Evolutionary conservation across 1,140 invertebrate genomes (phyloP).

Genomic region (Drosophila persimilis): DNA sequence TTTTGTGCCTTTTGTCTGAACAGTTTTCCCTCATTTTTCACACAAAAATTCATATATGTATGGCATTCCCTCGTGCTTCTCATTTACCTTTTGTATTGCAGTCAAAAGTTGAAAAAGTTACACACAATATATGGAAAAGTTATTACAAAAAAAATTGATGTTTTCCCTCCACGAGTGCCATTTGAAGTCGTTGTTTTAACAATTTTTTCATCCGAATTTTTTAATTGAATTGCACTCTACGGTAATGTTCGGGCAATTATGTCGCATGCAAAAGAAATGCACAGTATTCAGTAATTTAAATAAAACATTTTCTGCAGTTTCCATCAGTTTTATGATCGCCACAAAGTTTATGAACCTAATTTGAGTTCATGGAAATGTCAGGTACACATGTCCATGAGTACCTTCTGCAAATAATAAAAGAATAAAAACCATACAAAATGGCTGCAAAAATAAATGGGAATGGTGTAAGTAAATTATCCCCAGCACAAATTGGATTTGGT

Average conservation of each 20-base stretch:
- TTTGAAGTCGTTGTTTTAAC: conserved; percentile 43
- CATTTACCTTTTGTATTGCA: conserved; percentile 10
- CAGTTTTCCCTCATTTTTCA: conserved; percentile 37
- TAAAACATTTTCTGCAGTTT: conserved; percentile 40
- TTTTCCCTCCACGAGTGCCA: conserved; percentile 33
- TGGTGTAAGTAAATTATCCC: conserved; percentile 46
- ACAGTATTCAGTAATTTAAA: conserved; percentile 28
- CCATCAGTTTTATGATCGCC: conserved; percentile 47
- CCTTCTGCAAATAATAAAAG: conserved; percentile 15
- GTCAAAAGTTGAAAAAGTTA: conserved; percentile 36
- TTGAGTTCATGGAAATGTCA: conserved; percentile 52
- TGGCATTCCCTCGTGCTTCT: no score
- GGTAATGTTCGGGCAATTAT: conserved; percentile 59
- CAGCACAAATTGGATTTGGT: conserved; percentile 58
- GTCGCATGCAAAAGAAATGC: conserved; percentile 28
- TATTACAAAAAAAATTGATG: conserved; percentile 10
- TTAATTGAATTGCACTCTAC: conserved; percentile 57
- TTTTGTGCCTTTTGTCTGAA: conserved; percentile 7
- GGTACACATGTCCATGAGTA: conserved; percentile 1
- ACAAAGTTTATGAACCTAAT: conserved; percentile 53
- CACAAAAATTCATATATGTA: conserved; percentile 36
- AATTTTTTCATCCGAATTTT: conserved; percentile 35
- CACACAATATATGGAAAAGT: neutral
- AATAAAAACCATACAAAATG: conserved; percentile 13
- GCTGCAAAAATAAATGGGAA: conserved; percentile 35